phyloP scores from a whole-genome alignment of 1,140 invertebrate genomes.

The Microvelia longipes region DNA sequence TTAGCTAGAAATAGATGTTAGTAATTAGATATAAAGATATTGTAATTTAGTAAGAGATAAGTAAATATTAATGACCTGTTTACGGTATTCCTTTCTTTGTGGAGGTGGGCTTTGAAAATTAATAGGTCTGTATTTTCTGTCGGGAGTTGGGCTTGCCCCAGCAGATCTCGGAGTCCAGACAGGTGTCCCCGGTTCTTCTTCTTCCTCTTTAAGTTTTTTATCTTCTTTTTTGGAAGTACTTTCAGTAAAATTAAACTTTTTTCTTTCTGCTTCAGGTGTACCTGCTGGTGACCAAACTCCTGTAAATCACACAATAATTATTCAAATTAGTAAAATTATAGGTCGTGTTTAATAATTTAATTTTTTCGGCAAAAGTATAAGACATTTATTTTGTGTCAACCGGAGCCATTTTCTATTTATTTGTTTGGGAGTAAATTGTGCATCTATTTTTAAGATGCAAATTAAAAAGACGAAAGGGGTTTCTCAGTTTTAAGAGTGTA shows the following conservation, averaged over 20 bases:
- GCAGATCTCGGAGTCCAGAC: conserved; percentile 58
- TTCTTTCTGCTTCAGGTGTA: conserved; percentile 21
- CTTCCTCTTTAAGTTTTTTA: conserved; percentile 5
- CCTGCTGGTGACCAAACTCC: conserved; percentile 33
- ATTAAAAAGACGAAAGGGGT: too few species aligned
- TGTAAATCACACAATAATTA: conserved; percentile 17
- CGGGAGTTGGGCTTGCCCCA: conserved; percentile 41
- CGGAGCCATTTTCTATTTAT: too few species aligned
- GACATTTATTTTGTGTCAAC: too few species aligned
- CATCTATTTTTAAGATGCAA: too few species aligned
- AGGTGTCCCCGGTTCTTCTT: conserved; percentile 36
- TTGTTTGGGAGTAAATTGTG: too few species aligned
- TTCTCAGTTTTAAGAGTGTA: too few species aligned
- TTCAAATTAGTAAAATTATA: too few species aligned
- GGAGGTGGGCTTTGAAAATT: conserved; percentile 55
- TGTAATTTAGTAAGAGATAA: too few species aligned
- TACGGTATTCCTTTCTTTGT: conserved; percentile 29
- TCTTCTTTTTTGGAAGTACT: conserved; percentile 10
- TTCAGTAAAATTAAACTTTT: conserved; percentile 14
- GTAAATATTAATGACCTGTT: conserved; percentile 3
- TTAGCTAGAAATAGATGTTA: too few species aligned
- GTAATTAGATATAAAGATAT: too few species aligned
- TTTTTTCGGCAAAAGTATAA: too few species aligned
- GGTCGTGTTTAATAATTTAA: too few species aligned
- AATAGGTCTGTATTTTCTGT: conserved; percentile 57